phyloP scores from a whole-genome alignment of 2,797 vertebrate species.

The Anguilla marmorata region DNA sequence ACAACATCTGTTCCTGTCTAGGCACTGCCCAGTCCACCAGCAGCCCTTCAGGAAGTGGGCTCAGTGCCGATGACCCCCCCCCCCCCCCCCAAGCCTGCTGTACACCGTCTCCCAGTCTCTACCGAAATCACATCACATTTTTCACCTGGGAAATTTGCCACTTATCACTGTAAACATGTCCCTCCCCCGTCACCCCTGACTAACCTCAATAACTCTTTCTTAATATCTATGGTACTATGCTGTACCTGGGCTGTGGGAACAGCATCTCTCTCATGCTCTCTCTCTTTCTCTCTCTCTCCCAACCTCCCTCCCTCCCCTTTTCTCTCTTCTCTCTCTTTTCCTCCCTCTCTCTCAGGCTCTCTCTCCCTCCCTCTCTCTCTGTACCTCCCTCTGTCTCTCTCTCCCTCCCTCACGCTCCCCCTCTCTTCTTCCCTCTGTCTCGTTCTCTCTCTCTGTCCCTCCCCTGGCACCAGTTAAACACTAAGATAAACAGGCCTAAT shows the following conservation, averaged over 20 bases:
- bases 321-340: neutral
- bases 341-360: neutral
- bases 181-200: neutral
- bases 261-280: neutral
- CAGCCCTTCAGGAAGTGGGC: neutral
- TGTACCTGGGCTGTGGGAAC: neutral
- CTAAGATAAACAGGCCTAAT: slow-evolving; percentile 13
- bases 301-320: neutral
- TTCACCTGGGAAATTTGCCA: neutral
- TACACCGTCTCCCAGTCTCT: neutral
- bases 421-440: neutral
- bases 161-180: neutral
- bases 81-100: neutral
- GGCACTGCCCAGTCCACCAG: neutral
- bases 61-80: neutral
- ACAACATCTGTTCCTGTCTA: neutral
- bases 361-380: neutral
- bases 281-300: neutral
- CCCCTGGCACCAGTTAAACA: neutral
- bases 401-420: no score
- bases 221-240: neutral
- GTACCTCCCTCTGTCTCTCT: no score
- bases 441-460: neutral
- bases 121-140: neutral
- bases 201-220: neutral